Evolutionary conservation across 2,113 vertebrate species (phyloP).

Genomic region (Chitala chitala): DNA sequence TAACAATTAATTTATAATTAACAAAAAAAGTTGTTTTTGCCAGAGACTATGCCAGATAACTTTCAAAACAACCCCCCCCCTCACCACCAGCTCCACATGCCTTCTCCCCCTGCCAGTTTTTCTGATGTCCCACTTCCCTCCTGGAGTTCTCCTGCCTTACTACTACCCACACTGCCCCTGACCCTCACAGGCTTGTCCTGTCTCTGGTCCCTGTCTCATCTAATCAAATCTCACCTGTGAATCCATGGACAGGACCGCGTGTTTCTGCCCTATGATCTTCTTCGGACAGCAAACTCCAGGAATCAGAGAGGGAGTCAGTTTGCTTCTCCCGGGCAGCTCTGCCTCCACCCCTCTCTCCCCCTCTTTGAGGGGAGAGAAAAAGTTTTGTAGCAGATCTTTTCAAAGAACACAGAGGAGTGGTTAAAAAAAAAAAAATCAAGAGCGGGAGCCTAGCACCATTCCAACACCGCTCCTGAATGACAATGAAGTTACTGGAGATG

Average conservation of each 20-base stretch:
- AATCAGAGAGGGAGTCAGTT: not conserved
- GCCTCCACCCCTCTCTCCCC: slow-evolving; percentile 20
- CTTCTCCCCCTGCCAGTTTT: no score
- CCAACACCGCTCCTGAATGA: slow-evolving; percentile 63
- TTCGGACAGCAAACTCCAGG: not conserved
- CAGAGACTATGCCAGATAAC: slow-evolving; percentile 22
- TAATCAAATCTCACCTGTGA: slow-evolving; percentile 14
- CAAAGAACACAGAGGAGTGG: no score
- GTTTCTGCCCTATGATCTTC: slow-evolving; percentile 19
- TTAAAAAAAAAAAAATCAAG: slow-evolving; percentile 57
- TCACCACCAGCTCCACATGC: no score
- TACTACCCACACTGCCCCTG: not conserved
- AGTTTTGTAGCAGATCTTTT: slow-evolving; percentile 46
- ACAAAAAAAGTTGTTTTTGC: not conserved
- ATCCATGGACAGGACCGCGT: not conserved
- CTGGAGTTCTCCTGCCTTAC: slow-evolving; percentile 11
- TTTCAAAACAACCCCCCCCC: slow-evolving; percentile 17
- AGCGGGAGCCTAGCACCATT: slow-evolving; percentile 52
- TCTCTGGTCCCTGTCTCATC: no score
- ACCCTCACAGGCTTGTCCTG: slow-evolving; percentile 2
- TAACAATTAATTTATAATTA: no score
- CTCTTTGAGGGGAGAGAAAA: slow-evolving; percentile 39
- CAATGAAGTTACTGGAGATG: slow-evolving; percentile 54
- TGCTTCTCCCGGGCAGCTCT: slow-evolving; percentile 17
- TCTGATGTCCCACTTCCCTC: no score